Base-by-base conservation (phyloP, 2,888 invertebrate genomes). In the Cryptocephalus primarius region DNA sequence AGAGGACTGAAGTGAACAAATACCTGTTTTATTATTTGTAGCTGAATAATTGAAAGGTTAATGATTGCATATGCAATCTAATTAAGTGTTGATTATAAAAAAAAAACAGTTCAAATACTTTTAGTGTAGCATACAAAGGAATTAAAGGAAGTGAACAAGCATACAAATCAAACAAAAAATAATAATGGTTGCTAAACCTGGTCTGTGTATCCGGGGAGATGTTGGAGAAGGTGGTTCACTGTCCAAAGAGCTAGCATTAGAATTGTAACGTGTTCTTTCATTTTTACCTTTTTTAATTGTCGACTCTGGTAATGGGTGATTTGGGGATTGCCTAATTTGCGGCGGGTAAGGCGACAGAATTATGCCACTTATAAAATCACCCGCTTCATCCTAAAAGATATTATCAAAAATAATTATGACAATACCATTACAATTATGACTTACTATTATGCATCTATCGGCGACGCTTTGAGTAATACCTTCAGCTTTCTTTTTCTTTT, bases 381-480 rank as follows among this genome's bases (percentile, higher is more conserved):
- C 78, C 6, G 82, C 72, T 64, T 83, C 83, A 58, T 83, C 81
- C 78, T 78, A 36, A 36, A 36, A 8, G 14, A 10, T 33, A 22
- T 13, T 43, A 34, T 33, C 34, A 39, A 13, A 39, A 13, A 22
- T 46, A 22, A 22, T 22, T 22, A 6, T 22, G 22, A 22, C 2
- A 22, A 22, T 22, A 22, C 6, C 3, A 6, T 22, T 4, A 22
- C 22, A 41, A 32, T 34, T 44, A 13, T 46, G 39, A 60, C 67
- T 62, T 66, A 78, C 84, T 64, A 85, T 73, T 45, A 90, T 79
- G 67, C 83, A 83, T 44, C 83, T 74, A 61, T 90, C 89, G 0
- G 87, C 84, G 74, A 88, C 82, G 38, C 78, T 75, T 63, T 90
- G 89, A 0, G 88, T 88, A 12, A 89, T 77, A 11, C 83, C 80